Conservation (phyloP, 2,888 invertebrate genomes). For the Eulithis prunata region DNA sequence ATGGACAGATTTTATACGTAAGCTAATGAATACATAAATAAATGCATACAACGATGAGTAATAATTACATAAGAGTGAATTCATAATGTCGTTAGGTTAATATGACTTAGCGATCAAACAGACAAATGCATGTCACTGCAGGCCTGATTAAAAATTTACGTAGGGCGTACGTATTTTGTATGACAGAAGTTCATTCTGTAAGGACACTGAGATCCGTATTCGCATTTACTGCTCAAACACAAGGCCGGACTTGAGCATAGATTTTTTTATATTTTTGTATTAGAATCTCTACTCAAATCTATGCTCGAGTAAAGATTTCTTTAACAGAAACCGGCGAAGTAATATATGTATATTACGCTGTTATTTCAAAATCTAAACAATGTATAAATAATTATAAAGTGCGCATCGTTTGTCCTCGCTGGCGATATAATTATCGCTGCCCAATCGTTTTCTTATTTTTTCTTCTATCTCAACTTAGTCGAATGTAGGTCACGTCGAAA, state of each 20-base stretch:
- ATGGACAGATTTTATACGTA: no score
- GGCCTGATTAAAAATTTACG: constrained; percentile 10
- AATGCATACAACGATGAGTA: constrained; percentile 5
- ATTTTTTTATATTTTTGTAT: no score
- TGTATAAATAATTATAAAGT: constrained; percentile 3
- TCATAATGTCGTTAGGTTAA: constrained; percentile 24
- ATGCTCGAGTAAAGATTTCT: no score
- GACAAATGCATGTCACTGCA: constrained; percentile 23
- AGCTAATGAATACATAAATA: background rate
- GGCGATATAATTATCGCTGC: constrained; percentile 5
- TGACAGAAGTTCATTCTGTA: no score
- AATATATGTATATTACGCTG: no score
- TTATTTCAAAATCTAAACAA: constrained; percentile 1
- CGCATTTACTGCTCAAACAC: no score
- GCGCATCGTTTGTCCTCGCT: constrained; percentile 19
- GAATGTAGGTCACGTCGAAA: constrained; percentile 44
- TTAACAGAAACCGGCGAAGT: background rate
- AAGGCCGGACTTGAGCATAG: no score
- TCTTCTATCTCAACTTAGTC: constrained; percentile 21
- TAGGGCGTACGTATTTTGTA: no score
- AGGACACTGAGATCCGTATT: background rate
- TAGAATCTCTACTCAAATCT: no score
- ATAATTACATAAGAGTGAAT: constrained; percentile 15
- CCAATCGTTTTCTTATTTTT: constrained; percentile 23
- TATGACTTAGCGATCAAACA: constrained; percentile 24